Base-by-base conservation (phyloP, 2,113 vertebrate genomes). In the Phalacrocorax carbo region DNA sequence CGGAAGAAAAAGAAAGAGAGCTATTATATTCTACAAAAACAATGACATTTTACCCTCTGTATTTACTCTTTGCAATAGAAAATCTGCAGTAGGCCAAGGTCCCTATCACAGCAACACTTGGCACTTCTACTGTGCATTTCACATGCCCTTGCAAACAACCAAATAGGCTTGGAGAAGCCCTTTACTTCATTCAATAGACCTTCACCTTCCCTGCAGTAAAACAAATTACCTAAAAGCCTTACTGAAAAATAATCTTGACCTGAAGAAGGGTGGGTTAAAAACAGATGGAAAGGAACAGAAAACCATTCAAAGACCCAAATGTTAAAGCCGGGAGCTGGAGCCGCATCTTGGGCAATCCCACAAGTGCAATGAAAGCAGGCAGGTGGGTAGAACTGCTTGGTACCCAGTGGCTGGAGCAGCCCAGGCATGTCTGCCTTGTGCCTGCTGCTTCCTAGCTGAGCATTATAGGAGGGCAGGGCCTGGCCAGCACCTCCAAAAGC, bases 21-120 rank as follows among this genome's bases (percentile, higher is more conserved):
- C 90, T 96, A 93, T 96, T 95, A 93, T 92, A 38, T 93, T 58
- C 82, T 95, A 86, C 58, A 80, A 86, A 95, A 95, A 93, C 93
- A 95, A 40, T 96, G 94, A 95, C 91, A 93, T 93, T 91, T 93
- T 88, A 89, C 86, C 93, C 97, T 96, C 83, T 96, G 9, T 94
- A 72, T 96, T 97, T 94, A 85, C 81, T 76, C 91, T 95, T 84
- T 69, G 71, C 68, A 54, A 40, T 15, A 87, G 93, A 80, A 87
- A 93, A 61, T 84, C 69, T 93, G 62, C 57, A 66, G 27, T 44
- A 54, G 16, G 77, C 42, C 46, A 84, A 86, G 93, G 60, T 72
- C 88, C 49, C 51, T 82, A 46, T 65, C 83, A 38, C 25, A 40
- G 65, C 80, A 78, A 16, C 15, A 18, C 46, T 57, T 88, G 76